These are phyloP conservation scores for Crocallis elinguaria DNA, from an alignment of 2,888 invertebrate species.

Conservation along the genomic window DNA sequence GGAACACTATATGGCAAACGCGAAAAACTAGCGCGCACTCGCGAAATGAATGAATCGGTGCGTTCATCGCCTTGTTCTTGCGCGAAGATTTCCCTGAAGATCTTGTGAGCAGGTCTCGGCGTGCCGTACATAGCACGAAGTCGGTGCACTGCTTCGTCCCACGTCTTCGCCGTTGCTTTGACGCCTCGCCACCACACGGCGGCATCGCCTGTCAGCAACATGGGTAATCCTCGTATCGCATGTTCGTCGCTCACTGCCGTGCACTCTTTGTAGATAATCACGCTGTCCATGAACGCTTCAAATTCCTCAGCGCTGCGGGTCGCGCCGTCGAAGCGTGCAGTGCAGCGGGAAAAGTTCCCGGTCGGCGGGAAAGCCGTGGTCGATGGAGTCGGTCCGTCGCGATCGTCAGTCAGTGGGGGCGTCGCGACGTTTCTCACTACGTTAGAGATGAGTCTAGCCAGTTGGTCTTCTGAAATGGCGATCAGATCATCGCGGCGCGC, in stretches of 20 bases:
- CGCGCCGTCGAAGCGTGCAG: constrained; percentile 26
- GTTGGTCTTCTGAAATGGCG: too few relatives aligned
- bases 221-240: constrained; percentile 32
- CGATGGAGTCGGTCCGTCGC: too few relatives aligned
- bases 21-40: background rate
- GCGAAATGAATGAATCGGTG: constrained; percentile 6
- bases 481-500: too few relatives aligned
- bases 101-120: background rate
- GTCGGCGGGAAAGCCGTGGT: too few relatives aligned
- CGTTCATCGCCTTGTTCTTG: too few relatives aligned
- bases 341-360: constrained; percentile 24
- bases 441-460: too few relatives aligned
- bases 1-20: background rate
- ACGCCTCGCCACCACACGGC: constrained; percentile 36
- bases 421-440: too few relatives aligned
- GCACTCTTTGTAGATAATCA: constrained; percentile 29
- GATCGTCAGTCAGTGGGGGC: too few relatives aligned
- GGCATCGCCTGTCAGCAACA: constrained; percentile 34
- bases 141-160: background rate
- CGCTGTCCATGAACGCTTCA: constrained; percentile 32
- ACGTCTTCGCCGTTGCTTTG: background rate
- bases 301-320: constrained; percentile 14
- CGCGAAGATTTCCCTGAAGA: constrained; percentile 16
- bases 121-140: constrained; percentile 27
- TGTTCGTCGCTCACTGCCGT: constrained; percentile 28